Evolutionary conservation across 2,797 vertebrate species (phyloP).

Genomic region (Hydrolagus colliei): DNA sequence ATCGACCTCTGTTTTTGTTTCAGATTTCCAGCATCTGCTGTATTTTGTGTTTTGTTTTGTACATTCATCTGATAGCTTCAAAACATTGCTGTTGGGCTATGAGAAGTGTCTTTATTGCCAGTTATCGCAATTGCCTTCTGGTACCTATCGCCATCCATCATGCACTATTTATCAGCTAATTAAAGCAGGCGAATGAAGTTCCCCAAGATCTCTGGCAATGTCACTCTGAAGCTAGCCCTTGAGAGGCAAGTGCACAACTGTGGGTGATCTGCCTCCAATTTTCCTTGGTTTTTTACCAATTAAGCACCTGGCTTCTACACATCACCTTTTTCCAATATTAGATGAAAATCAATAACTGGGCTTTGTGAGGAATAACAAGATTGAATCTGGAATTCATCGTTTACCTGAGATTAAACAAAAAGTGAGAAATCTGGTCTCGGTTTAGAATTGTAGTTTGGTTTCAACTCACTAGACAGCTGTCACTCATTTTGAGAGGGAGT

Average conservation of each 20-base stretch:
- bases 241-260: no score
- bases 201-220: neutral
- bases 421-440: neutral
- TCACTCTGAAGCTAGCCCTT: neutral
- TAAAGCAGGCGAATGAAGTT: neutral
- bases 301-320: neutral
- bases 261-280: neutral
- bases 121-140: no score
- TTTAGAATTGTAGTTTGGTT: constrained; percentile 2
- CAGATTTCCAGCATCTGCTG: no score
- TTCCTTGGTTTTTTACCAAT: neutral
- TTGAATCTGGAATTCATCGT: neutral
- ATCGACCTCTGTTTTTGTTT: no score
- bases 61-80: no score
- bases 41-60: no score
- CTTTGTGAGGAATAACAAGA: neutral
- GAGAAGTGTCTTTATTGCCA: no score
- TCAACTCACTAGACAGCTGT: neutral
- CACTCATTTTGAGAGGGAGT: neutral
- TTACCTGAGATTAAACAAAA: neutral
- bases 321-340: neutral
- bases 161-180: neutral
- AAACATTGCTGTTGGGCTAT: no score
- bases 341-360: neutral
- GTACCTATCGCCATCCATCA: no score